phyloP scores from a whole-genome alignment of 2,113 vertebrate species.

The Gopherus flavomarginatus region DNA sequence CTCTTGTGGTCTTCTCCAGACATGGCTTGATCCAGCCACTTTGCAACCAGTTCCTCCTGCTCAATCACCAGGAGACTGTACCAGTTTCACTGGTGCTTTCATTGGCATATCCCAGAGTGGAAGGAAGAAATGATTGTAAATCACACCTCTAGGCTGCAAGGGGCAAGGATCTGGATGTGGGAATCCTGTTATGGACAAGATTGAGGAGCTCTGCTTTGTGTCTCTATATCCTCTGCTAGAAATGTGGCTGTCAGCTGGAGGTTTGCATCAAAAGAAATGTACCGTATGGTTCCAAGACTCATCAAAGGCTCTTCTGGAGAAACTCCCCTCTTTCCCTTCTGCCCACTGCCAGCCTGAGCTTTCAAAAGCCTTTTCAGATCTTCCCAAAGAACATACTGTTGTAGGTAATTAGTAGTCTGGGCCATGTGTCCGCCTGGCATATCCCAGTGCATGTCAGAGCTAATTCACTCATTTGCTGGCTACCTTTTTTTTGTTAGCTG shows the following conservation, averaged over 20 bases:
- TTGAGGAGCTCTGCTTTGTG: neutral
- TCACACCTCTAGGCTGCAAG: neutral
- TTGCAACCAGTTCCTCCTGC: neutral
- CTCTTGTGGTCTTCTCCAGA: neutral
- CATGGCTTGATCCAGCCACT: neutral
- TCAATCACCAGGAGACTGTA: neutral
- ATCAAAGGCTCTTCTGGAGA: too few relatives aligned
- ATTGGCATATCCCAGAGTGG: neutral
- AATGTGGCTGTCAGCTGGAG: neutral
- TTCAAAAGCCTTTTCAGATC: neutral
- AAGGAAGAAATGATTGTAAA: neutral
- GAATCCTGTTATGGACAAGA: neutral
- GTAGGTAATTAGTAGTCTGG: neutral
- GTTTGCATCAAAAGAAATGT: neutral
- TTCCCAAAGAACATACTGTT: neutral
- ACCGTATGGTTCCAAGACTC: neutral
- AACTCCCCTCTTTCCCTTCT: neutral
- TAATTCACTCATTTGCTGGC: neutral
- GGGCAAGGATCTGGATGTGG: neutral
- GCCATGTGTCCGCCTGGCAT: neutral
- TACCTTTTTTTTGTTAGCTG: neutral
- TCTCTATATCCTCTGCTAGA: neutral
- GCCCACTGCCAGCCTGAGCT: neutral
- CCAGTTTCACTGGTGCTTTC: neutral
- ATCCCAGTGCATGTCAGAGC: neutral